phyloP scores from a whole-genome alignment of 2,113 vertebrate species.

The Nesoenas mayeri region DNA sequence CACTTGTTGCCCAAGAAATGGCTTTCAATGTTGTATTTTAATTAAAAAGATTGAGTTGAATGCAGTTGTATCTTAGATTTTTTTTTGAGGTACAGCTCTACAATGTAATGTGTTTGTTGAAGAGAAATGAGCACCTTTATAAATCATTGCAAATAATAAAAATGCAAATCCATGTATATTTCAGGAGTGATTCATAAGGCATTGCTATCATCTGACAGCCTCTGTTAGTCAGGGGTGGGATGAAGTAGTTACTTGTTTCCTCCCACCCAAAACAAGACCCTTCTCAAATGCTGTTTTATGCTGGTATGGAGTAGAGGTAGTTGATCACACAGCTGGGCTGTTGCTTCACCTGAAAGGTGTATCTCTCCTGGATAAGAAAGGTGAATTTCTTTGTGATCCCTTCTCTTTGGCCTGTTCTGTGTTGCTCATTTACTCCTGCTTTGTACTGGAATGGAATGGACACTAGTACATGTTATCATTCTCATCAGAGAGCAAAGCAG shows the following conservation, averaged over 20 bases:
- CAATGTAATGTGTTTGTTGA: neutral
- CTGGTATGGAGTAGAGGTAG: neutral
- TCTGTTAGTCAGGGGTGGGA: neutral
- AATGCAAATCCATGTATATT: neutral
- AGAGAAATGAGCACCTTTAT: neutral
- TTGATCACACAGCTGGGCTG: neutral
- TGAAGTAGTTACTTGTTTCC: neutral
- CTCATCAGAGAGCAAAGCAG: neutral
- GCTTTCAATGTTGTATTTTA: neutral
- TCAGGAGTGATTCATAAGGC: neutral
- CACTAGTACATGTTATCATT: no score
- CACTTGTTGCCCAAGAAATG: neutral
- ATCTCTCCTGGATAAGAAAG: rapidly evolving
- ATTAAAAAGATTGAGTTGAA: neutral
- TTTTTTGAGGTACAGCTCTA: neutral
- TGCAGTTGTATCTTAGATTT: neutral
- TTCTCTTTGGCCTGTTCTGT: neutral
- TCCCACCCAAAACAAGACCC: neutral
- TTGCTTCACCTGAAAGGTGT: neutral
- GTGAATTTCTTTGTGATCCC: neutral
- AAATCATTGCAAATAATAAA: neutral
- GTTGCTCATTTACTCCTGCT: neutral
- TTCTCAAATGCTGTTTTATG: neutral
- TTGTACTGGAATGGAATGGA: neutral
- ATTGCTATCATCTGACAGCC: neutral